Conservation (phyloP, 1,140 invertebrate species). For the Hermatobates lingyangjiaoensis region DNA sequence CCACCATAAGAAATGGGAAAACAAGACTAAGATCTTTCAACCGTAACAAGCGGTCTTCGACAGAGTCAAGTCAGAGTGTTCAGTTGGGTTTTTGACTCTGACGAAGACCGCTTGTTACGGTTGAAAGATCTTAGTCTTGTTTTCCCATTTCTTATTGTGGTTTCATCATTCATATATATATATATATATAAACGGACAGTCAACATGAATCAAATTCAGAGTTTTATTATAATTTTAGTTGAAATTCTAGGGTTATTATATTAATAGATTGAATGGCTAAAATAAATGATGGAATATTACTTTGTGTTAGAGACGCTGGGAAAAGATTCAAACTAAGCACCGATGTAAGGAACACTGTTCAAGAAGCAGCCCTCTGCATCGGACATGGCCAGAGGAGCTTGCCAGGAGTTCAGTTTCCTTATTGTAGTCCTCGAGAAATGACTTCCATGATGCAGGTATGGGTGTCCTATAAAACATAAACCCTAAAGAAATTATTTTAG, state of each 20-base stretch:
- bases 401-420: constrained; percentile 36
- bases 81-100: no score
- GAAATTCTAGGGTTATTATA: neutral
- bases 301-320: constrained; percentile 14
- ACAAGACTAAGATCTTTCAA: no score
- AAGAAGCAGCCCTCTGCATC: constrained; percentile 35
- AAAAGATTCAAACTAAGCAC: constrained; percentile 18
- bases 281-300: neutral
- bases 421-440: constrained; percentile 36
- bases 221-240: neutral
- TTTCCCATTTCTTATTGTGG: no score
- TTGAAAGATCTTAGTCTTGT: no score
- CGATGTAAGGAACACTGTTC: constrained; percentile 35
- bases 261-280: neutral
- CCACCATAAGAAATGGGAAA: no score
- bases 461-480: neutral
- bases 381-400: constrained; percentile 33
- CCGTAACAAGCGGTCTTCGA: no score
- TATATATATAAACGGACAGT: no score
- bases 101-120: no score
- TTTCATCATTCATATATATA: no score
- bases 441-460: constrained; percentile 28
- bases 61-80: no score
- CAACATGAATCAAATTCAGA: no score
- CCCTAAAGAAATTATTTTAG: no score